Conservation (phyloP, 1,140 invertebrate genomes). For the Heliconius melpomene region DNA sequence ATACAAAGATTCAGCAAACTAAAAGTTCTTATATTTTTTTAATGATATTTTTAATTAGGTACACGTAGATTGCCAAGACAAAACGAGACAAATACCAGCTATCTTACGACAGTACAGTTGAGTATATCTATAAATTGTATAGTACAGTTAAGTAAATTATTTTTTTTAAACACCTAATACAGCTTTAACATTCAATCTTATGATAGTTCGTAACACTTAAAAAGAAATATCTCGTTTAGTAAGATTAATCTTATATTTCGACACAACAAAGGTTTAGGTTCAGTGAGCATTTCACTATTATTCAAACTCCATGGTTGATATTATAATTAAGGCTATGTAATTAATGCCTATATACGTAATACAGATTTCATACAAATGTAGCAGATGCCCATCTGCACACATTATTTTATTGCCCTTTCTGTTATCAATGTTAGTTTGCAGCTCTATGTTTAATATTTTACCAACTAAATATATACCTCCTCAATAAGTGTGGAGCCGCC, state of each 20-base stretch:
- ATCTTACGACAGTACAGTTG: no score
- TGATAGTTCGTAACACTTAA: no score
- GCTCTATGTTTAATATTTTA: neutral
- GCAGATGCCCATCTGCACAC: neutral
- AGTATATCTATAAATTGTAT: no score
- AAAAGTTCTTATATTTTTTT: no score
- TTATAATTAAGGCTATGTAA: neutral
- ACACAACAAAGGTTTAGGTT: neutral
- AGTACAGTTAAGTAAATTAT: no score
- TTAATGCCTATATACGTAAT: neutral
- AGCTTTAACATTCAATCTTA: no score
- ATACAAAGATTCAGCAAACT: no score
- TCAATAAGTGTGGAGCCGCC: neutral
- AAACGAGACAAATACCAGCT: no score
- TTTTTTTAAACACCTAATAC: no score
- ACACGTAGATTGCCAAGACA: no score
- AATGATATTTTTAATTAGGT: no score
- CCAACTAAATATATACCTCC: neutral
- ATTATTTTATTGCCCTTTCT: neutral
- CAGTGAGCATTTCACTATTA: neutral
- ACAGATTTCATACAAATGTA: neutral
- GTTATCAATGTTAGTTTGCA: neutral
- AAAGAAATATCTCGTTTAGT: no score
- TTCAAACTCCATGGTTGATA: neutral
- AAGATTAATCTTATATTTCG: neutral